Percentiles rank a stretch among this genome's conserved stretches.
Conservation (phyloP, 2,797 vertebrate species). For the Octomys mimax region DNA sequence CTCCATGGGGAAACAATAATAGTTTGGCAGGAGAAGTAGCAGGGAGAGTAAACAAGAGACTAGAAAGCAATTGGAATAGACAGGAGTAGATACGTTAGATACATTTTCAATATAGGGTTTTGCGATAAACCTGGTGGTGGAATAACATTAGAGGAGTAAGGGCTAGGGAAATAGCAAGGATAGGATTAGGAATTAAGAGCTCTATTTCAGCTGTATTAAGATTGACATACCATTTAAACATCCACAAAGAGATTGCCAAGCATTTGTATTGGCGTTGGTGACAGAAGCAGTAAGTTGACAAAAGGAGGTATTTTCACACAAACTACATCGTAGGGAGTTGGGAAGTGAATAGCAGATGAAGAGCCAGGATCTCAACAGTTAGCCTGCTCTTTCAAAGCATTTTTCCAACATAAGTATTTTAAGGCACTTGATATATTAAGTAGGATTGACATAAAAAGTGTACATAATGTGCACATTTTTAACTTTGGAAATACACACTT, state of each 20-base stretch:
- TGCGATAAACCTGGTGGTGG: background rate
- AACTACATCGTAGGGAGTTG: background rate
- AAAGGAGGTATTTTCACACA: background rate
- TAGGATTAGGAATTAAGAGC: background rate
- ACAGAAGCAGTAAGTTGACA: background rate
- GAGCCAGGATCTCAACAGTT: background rate
- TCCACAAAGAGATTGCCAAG: background rate
- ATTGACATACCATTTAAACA: background rate
- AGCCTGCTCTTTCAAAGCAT: background rate
- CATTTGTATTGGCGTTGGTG: background rate
- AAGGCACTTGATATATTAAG: background rate
- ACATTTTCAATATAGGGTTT: background rate
- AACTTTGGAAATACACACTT: background rate
- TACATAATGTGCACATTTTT: background rate
- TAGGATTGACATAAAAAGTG: background rate
- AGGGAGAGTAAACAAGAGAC: background rate
- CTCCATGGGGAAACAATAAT: background rate
- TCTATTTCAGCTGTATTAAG: background rate
- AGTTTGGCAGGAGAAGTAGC: background rate
- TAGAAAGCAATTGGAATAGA: background rate
- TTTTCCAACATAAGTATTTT: background rate
- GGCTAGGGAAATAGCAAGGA: background rate
- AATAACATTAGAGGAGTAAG: slow-evolving; percentile 15
- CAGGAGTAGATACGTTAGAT: background rate
- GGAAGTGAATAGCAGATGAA: background rate